These are phyloP conservation scores for Melanotaenia trifasciata DNA, from an alignment of 2,797 vertebrate species.

Conservation along the genomic window DNA sequence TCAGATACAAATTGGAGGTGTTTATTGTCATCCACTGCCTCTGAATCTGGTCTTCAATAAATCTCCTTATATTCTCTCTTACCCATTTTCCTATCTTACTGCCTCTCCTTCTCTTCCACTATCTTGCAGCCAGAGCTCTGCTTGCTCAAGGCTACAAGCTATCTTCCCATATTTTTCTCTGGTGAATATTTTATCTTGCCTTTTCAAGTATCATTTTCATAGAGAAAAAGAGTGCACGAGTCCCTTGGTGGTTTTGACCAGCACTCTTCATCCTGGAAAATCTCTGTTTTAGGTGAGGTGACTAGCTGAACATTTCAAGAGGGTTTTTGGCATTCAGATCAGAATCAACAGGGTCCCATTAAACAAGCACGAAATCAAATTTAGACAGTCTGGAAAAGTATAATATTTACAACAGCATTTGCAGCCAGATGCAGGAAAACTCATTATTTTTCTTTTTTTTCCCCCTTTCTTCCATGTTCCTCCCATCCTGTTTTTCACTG, in stretches of 20 bases:
- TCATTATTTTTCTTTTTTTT: conserved; percentile 22
- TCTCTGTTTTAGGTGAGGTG: conserved; percentile 54
- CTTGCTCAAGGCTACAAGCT: conserved; percentile 67
- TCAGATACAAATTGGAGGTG: conserved; percentile 39
- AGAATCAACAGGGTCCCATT: conserved; percentile 37
- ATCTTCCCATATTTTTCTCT: conserved; percentile 62
- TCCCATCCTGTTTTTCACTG: conserved; percentile 16
- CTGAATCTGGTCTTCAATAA: conserved; percentile 49
- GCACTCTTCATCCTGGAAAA: conserved; percentile 42
- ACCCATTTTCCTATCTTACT: conserved; percentile 26
- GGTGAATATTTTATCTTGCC: conserved; percentile 71
- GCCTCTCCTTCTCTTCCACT: conserved; percentile 35
- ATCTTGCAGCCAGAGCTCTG: conserved; percentile 59
- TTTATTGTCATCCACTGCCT: conserved; percentile 41
- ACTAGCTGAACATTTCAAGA: conserved; percentile 43
- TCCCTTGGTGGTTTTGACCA: conserved; percentile 42
- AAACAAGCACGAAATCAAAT: conserved; percentile 56
- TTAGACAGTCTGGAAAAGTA: conserved; percentile 32
- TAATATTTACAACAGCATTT: conserved; percentile 36
- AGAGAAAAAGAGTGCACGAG: conserved; percentile 43
- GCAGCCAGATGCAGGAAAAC: conserved; percentile 32
- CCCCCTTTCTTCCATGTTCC: background rate
- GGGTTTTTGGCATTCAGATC: conserved; percentile 55
- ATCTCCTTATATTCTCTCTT: conserved; percentile 45
- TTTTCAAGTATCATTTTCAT: conserved; percentile 74